A percentile compares a stretch with the other conserved stretches of the same genome.
phyloP scores from a whole-genome alignment of 92 coral and sea anemone genomes.

The Palythoa grandis region DNA sequence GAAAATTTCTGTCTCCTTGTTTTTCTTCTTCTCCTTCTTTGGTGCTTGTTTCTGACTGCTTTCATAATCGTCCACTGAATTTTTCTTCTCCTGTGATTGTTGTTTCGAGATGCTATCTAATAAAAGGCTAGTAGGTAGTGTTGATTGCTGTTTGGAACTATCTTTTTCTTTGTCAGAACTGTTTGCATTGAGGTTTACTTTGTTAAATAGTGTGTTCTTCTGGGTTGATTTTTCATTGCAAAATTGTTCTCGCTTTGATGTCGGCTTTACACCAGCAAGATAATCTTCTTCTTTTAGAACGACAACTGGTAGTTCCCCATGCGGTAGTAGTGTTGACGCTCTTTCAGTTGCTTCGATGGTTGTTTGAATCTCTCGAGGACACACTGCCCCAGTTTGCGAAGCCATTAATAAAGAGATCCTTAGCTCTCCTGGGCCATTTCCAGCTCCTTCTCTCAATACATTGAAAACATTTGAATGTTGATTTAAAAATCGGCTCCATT shows the following conservation, averaged over 20 bases:
- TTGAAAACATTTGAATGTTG: neutral
- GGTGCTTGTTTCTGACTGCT: neutral
- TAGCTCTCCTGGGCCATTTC: neutral
- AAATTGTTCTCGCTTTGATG: neutral
- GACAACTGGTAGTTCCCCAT: neutral
- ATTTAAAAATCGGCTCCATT: slow-evolving; percentile 11
- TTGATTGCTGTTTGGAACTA: too few species aligned
- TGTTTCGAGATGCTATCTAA: neutral
- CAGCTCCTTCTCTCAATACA: neutral
- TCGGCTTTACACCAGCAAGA: neutral
- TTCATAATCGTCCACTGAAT: neutral
- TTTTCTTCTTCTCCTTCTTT: too few species aligned
- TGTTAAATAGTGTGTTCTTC: too few species aligned
- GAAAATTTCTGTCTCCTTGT: too few species aligned
- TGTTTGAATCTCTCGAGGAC: neutral
- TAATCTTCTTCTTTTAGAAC: neutral
- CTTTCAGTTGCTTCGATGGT: neutral
- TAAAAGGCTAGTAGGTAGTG: too few species aligned
- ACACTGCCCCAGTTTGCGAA: neutral
- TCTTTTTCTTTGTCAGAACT: too few species aligned
- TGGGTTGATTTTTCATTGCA: too few species aligned
- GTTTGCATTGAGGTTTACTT: too few species aligned
- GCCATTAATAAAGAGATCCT: neutral
- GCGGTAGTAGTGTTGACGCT: neutral
- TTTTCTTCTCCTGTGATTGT: neutral